Conservation (phyloP, 2,797 vertebrate genomes). For the Chaenodraco wilsoni region DNA sequence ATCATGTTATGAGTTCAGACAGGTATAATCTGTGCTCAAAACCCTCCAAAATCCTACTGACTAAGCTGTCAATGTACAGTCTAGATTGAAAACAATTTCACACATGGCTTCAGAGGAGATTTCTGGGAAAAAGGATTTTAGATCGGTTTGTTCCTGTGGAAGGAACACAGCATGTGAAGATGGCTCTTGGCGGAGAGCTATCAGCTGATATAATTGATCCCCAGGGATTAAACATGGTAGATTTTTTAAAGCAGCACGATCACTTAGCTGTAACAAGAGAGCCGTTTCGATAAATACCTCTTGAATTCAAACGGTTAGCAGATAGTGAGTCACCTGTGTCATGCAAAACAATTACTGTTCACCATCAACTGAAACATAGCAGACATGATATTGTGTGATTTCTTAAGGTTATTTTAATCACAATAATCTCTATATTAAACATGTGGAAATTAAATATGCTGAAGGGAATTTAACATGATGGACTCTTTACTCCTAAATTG, state of each 20-base stretch:
- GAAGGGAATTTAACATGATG: not conserved
- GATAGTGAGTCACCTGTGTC: slow-evolving; percentile 10
- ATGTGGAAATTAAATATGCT: slow-evolving; percentile 3
- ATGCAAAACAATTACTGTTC: slow-evolving; percentile 3
- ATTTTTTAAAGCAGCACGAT: slow-evolving; percentile 43
- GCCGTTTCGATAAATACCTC: slow-evolving; percentile 43
- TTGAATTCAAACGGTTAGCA: slow-evolving; percentile 27
- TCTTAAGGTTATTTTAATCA: slow-evolving; percentile 2
- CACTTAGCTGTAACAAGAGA: slow-evolving; percentile 37
- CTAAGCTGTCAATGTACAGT: slow-evolving; percentile 26
- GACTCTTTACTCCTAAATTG: not conserved
- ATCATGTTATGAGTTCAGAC: slow-evolving; percentile 26
- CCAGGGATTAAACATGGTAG: slow-evolving; percentile 51
- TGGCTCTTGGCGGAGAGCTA: slow-evolving; percentile 39
- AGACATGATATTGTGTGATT: slow-evolving; percentile 7
- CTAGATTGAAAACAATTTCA: slow-evolving; percentile 64
- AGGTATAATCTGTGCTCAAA: slow-evolving; percentile 29
- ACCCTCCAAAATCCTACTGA: slow-evolving; percentile 5
- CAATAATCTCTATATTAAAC: not conserved
- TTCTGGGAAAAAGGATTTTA: slow-evolving; percentile 52
- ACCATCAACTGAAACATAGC: not conserved
- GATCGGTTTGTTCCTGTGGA: slow-evolving; percentile 60
- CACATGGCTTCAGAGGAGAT: slow-evolving; percentile 55
- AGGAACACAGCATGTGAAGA: slow-evolving; percentile 47
- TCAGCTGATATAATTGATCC: slow-evolving; percentile 62